Evolutionary conservation across 2,113 vertebrate genomes (phyloP), one percentile per base, ranked within the genome.

Genomic region (Pholis gunnellus): DNA sequence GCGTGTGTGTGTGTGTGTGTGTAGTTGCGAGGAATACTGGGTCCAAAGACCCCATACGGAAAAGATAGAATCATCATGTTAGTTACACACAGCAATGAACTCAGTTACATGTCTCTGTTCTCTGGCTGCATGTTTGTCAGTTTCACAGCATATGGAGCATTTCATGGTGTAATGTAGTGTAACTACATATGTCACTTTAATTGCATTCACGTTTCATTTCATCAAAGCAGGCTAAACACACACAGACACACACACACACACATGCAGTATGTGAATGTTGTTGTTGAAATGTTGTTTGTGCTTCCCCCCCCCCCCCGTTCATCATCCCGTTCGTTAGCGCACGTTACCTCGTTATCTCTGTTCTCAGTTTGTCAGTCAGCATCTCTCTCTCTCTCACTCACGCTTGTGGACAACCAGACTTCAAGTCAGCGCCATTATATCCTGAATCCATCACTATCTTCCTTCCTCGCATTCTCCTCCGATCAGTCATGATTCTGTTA

Each of bases 341-440:
- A 65, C 74, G 42, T 88, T 88, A 73, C 76, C 82, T 90, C 78
- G 90, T 92, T 91, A 84, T 52, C 40, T 78, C 75, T 20, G 36
- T 72, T 52, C 44, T 79, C 82, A n/a, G 72, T 86, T 79, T 68
- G 78, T 72, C 65, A 75, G 36, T 84, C 77, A 72, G 77, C 79
- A 40, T 75, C 60, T 71, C 38, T 10, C 40, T 10, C 40, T 10
- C 40, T 42, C 57, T 6, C 50, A 9, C 50, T 22, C 50, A 22
- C 15, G 44, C 59, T 59, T 10, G 6, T 71, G 54, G 72, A 77
- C 67, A 56, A 78, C 44, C 56, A 73, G 76, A 78, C 67, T 77
- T 22, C 69, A 59, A 71, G 81, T 92, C 84, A 88, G 72, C 72
- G 72, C 71, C 72, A 79, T 86, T 87, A 57, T 48, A 75, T 75